Evolutionary conservation across 2,113 vertebrate genomes (phyloP), one percentile per base, ranked within the genome.

Genomic region (Nansenia antarctica): DNA sequence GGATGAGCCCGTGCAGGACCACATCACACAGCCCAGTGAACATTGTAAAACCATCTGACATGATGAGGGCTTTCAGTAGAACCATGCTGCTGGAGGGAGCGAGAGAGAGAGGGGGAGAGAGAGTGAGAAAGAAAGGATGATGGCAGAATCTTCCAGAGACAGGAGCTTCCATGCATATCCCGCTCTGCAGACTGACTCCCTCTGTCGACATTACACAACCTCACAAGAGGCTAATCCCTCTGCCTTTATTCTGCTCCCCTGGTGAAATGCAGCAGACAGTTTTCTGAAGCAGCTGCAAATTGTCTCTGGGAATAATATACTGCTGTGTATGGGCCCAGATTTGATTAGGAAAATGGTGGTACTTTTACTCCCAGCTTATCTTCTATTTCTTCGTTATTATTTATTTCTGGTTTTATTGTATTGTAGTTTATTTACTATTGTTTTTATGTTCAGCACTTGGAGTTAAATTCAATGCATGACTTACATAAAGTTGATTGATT

Each of bases 251-350:
- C 61, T 6, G 55, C 62, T 76, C 77, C 78, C 71, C 34, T 31
- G 71, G 79, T 52, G 45, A 73, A 60, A 62, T 34, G 64, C 79
- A 62, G 70, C 83, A 82, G 79, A 78, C 80, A 69, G 45, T 5
- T 71, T 77, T 81, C 74, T 63, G 67, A 85, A 80, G 78, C 79
- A 77, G 85, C 77, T 77, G 82, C 83, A 84, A 85, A 87, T 90
- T 88, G 78, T 88, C 77, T 65, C 20, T n/a, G 52, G 73, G 53
- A 85, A 83, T 79, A 83, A 80, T 85, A 82, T 45, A 69, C 60
- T 67, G 73, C 83, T 78, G 87, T 82, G 86, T 82, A 66, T 80
- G 65, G n/a, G n/a, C n/a, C n/a, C n/a, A n/a, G n/a, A n/a, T n/a
- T n/a, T n/a, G n/a, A n/a, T n/a, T n/a, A n/a, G n/a, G n/a, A n/a